Percentiles rank a stretch among this genome's conserved stretches.
These are phyloP conservation scores for Hetaerina americana DNA, from an alignment of 1,140 invertebrate genomes.

Conservation along the genomic window DNA sequence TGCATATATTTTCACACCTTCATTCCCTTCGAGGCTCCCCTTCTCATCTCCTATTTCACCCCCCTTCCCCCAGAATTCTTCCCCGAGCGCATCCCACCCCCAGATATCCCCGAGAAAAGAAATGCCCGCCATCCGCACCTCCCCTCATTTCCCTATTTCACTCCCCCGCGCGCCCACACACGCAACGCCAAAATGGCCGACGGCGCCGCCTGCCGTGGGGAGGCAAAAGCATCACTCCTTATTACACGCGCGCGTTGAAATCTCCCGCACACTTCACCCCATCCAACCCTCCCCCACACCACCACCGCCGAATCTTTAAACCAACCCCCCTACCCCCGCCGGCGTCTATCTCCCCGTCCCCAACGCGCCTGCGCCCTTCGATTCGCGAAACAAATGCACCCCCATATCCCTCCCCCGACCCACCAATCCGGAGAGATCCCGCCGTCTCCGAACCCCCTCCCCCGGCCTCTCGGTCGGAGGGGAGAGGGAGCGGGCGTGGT, in stretches of 20 bases:
- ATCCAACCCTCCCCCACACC: neutral
- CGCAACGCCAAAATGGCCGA: neutral
- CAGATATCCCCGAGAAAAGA: neutral
- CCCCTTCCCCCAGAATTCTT: neutral
- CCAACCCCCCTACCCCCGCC: no score
- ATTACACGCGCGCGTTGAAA: neutral
- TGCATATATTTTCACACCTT: no score
- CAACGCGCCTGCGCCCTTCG: no score
- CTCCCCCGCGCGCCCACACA: neutral
- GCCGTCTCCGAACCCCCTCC: no score
- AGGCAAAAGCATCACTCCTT: neutral
- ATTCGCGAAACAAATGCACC: no score
- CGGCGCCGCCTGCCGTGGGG: no score
- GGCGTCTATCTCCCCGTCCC: no score
- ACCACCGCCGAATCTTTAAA: neutral
- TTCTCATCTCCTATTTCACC: neutral
- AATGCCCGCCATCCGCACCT: neutral
- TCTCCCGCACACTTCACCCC: neutral
- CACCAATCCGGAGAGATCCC: no score
- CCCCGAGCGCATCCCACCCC: neutral
- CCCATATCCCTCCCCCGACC: no score
- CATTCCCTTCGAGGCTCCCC: no score
- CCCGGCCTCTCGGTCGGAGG: no score
- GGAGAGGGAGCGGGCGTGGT: no score
- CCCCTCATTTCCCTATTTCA: neutral